Percentiles rank a stretch among this genome's conserved stretches.
These are phyloP conservation scores for Arremon aurantiirostris DNA, from an alignment of 2,797 vertebrate species.

Conservation along the genomic window DNA sequence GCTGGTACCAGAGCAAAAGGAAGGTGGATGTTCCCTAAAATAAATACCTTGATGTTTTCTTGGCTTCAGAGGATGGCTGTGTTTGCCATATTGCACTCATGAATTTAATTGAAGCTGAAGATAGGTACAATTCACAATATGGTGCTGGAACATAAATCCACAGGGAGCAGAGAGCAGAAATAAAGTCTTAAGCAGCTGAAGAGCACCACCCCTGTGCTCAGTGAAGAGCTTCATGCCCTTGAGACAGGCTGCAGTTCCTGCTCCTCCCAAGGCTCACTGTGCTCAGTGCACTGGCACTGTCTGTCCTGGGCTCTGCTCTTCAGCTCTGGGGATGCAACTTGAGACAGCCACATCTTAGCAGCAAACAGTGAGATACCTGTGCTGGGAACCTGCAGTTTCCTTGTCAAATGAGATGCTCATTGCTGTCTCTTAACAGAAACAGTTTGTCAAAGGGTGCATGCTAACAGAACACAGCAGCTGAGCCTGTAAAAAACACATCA, in stretches of 20 bases:
- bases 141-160: slow-evolving; percentile 55
- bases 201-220: slow-evolving; percentile 21
- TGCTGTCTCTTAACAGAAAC: neutral
- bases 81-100: neutral
- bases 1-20: neutral
- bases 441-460: neutral
- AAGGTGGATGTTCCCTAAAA: slow-evolving; percentile 14
- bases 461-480: neutral
- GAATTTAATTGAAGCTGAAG: slow-evolving; percentile 59
- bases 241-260: neutral
- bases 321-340: neutral
- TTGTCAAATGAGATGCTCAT: neutral
- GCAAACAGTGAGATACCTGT: neutral
- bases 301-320: neutral
- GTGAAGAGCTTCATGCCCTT: slow-evolving; percentile 41
- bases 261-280: neutral
- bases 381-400: neutral
- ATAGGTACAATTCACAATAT: slow-evolving; percentile 57
- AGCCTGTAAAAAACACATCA: neutral
- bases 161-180: slow-evolving; percentile 44
- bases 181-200: slow-evolving; percentile 29
- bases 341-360: neutral
- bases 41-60: slow-evolving; percentile 28
- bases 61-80: neutral
- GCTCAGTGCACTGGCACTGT: neutral